These are phyloP conservation scores for Nomada flava DNA, from an alignment of 2,888 invertebrate species.

Conservation along the genomic window DNA sequence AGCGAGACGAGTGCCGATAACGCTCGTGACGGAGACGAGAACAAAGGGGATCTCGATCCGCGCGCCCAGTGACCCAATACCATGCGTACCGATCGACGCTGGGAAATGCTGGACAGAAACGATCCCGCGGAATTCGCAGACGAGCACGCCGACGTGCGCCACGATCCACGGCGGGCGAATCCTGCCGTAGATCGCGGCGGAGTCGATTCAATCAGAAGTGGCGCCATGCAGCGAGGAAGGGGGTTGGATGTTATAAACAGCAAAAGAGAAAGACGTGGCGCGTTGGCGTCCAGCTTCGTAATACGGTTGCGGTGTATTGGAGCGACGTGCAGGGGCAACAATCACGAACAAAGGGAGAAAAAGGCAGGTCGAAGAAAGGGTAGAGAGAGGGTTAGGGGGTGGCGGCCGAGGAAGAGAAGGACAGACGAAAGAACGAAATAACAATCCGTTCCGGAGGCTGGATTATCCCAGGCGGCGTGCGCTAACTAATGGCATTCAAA, in stretches of 20 bases:
- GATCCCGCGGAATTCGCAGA: slow-evolving; percentile 70
- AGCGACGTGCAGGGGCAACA: slow-evolving; percentile 61
- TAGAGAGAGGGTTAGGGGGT: not conserved
- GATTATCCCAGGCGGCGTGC: slow-evolving; percentile 78
- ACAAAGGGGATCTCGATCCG: slow-evolving; percentile 63
- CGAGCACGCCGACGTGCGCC: slow-evolving; percentile 55
- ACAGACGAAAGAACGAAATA: slow-evolving; percentile 73
- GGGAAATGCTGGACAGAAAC: slow-evolving; percentile 68
- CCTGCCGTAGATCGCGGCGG: slow-evolving; percentile 61
- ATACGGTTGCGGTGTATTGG: slow-evolving; percentile 62
- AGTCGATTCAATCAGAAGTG: slow-evolving; percentile 80
- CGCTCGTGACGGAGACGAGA: slow-evolving; percentile 43
- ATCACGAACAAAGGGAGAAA: slow-evolving; percentile 59
- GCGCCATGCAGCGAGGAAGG: slow-evolving; percentile 73
- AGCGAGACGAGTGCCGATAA: slow-evolving; percentile 32
- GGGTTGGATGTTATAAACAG: slow-evolving; percentile 32
- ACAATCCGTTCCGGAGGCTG: slow-evolving; percentile 71
- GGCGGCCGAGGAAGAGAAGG: slow-evolving; percentile 14
- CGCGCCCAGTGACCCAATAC: slow-evolving; percentile 70
- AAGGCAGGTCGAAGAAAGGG: not conserved
- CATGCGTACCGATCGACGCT: slow-evolving; percentile 65
- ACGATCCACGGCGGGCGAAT: slow-evolving; percentile 55
- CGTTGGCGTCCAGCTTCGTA: slow-evolving; percentile 64
- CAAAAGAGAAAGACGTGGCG: slow-evolving; percentile 26
- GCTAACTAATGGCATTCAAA: slow-evolving; percentile 84